Percentiles rank a stretch among this genome's conserved stretches.
phyloP scores from a whole-genome alignment of 2,113 vertebrate species.

The Takifugu flavidus region DNA sequence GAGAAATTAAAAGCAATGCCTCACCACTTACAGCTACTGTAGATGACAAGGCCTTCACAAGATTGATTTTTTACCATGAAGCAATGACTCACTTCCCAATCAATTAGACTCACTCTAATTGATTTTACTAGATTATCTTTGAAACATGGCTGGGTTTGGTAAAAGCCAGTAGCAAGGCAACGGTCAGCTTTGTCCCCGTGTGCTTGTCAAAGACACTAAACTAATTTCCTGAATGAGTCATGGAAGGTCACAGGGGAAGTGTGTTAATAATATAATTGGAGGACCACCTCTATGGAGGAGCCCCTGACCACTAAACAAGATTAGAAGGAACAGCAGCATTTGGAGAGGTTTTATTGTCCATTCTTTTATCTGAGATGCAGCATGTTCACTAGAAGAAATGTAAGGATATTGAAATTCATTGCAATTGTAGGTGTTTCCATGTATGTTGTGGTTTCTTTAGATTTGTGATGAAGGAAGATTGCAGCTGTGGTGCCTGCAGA shows the following conservation, averaged over 20 bases:
- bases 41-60: background rate
- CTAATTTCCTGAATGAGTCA: constrained; percentile 53
- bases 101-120: background rate
- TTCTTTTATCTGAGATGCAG: constrained; percentile 21
- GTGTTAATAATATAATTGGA: constrained; percentile 59
- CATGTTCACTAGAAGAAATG: constrained; percentile 8
- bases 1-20: background rate
- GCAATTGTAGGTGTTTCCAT: constrained; percentile 8
- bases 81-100: constrained; percentile 17
- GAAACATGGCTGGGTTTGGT: constrained; percentile 19
- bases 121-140: constrained; percentile 31
- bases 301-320: constrained; percentile 30
- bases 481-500: constrained; percentile 27
- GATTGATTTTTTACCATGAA: constrained; percentile 13
- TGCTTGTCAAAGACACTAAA: constrained; percentile 34
- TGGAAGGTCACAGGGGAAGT: constrained; percentile 28
- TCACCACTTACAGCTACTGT: background rate
- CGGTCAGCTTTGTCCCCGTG: constrained; percentile 7
- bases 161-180: constrained; percentile 5
- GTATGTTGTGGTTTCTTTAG: constrained; percentile 41
- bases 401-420: constrained; percentile 4
- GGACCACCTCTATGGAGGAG: constrained; percentile 38
- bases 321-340: constrained; percentile 17
- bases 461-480: constrained; percentile 56
- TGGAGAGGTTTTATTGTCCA: constrained; percentile 5